Conservation (phyloP, 1,140 invertebrate genomes). For the Leptoteleia sp. region DNA sequence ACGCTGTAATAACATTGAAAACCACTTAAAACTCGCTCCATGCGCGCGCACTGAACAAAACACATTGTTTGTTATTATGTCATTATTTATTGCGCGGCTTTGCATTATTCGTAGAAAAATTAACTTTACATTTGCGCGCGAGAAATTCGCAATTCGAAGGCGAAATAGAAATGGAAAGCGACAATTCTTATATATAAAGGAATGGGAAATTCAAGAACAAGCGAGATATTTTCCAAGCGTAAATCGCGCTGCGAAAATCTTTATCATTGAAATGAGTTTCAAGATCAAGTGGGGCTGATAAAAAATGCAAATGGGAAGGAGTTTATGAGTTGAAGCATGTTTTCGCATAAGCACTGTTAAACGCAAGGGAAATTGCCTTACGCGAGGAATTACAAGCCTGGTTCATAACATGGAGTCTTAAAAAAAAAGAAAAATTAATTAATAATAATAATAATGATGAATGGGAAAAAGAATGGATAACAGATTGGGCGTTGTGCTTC, state of each 20-base stretch:
- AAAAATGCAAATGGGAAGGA: slow-evolving; percentile 51
- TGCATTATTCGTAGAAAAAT: background rate
- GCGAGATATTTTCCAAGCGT: slow-evolving; percentile 14
- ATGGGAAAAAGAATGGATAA: too few relatives aligned
- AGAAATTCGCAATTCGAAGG: too few relatives aligned
- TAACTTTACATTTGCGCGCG: too few relatives aligned
- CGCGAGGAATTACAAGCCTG: slow-evolving; percentile 31
- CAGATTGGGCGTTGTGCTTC: too few relatives aligned
- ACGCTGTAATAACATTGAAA: slow-evolving; percentile 22
- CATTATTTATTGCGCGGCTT: slow-evolving; percentile 1
- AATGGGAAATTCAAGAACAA: too few relatives aligned
- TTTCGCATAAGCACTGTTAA: slow-evolving; percentile 50
- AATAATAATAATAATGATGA: too few relatives aligned
- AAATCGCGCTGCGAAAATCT: slow-evolving; percentile 31
- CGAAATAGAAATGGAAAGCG: too few relatives aligned
- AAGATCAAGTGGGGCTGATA: slow-evolving; percentile 43
- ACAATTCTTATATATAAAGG: too few relatives aligned
- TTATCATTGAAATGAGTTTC: slow-evolving; percentile 41
- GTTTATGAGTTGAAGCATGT: slow-evolving; percentile 44
- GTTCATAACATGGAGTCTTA: too few relatives aligned
- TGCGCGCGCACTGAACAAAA: background rate
- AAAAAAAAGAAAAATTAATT: too few relatives aligned
- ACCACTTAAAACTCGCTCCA: background rate
- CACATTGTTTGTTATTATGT: background rate
- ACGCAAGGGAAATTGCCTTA: slow-evolving; percentile 48